Evolutionary conservation across 2,888 invertebrate species (phyloP).

Genomic region (Troilus luridus): DNA sequence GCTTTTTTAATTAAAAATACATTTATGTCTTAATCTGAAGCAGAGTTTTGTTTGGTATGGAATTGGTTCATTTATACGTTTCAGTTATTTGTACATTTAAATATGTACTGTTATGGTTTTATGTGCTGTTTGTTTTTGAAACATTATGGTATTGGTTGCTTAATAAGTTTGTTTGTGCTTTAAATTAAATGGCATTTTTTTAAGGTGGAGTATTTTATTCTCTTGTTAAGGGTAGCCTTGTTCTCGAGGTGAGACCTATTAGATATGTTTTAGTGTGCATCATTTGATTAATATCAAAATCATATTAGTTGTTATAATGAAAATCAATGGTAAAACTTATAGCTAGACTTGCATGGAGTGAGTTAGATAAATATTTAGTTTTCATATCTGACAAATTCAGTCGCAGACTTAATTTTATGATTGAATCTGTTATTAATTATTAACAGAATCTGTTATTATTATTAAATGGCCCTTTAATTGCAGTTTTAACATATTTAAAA

Average conservation of each 20-base stretch:
- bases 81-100: not conserved
- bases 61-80: not conserved
- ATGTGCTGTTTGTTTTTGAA: not conserved
- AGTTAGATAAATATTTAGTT: constrained; percentile 2
- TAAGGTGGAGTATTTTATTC: not conserved
- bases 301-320: not conserved
- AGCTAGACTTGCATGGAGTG: constrained; percentile 25
- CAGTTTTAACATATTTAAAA: too few species aligned
- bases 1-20: not conserved
- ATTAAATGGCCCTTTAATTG: not conserved
- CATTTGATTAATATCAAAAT: constrained; percentile 25
- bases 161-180: constrained; percentile 24
- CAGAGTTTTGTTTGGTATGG: not conserved
- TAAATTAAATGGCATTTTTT: not conserved
- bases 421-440: too few species aligned
- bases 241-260: not conserved
- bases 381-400: not conserved
- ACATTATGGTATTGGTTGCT: constrained; percentile 8
- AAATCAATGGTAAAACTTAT: not conserved
- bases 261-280: not conserved
- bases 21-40: not conserved
- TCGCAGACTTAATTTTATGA: not conserved
- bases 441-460: too few species aligned
- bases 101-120: constrained; percentile 7
- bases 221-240: not conserved